These are phyloP conservation scores for Electrona antarctica DNA, from an alignment of 2,113 vertebrate genomes.

Conservation along the genomic window DNA sequence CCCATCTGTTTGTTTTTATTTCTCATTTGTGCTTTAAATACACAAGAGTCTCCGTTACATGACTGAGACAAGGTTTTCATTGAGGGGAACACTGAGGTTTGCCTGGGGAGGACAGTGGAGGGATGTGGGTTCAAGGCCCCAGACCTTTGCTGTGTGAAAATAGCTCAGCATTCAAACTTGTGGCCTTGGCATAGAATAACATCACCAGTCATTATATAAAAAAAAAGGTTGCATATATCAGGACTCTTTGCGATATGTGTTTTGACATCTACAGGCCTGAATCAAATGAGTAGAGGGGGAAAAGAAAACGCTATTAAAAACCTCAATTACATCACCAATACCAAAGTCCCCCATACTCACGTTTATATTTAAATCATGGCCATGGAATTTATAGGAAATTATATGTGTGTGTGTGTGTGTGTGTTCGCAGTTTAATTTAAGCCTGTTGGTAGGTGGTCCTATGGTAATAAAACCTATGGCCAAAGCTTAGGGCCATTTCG, in stretches of 20 bases:
- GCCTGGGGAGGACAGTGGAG: constrained; percentile 67
- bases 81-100: constrained; percentile 72
- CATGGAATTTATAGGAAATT: constrained; percentile 63
- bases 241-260: constrained; percentile 55
- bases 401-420: constrained; percentile 49
- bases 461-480: constrained; percentile 60
- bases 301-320: constrained; percentile 65
- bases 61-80: constrained; percentile 70
- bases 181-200: constrained; percentile 72
- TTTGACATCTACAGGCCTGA: constrained; percentile 66
- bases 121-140: constrained; percentile 76
- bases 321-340: constrained; percentile 72
- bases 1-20: constrained; percentile 59
- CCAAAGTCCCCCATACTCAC: constrained; percentile 49
- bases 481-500: constrained; percentile 57
- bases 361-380: constrained; percentile 71
- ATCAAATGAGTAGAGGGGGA: constrained; percentile 48
- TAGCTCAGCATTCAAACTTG: constrained; percentile 73
- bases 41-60: constrained; percentile 63
- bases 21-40: constrained; percentile 69
- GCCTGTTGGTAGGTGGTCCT: constrained; percentile 74
- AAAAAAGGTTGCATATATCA: constrained; percentile 65
- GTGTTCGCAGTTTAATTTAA: constrained; percentile 61
- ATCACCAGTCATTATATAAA: constrained; percentile 59
- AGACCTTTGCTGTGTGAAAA: constrained; percentile 78